Percentiles rank a stretch among this genome's conserved stretches.
These are phyloP conservation scores for mouse (Mus musculus) DNA, from an alignment of 2,113 vertebrate genomes.

Conservation along the genomic window DNA sequence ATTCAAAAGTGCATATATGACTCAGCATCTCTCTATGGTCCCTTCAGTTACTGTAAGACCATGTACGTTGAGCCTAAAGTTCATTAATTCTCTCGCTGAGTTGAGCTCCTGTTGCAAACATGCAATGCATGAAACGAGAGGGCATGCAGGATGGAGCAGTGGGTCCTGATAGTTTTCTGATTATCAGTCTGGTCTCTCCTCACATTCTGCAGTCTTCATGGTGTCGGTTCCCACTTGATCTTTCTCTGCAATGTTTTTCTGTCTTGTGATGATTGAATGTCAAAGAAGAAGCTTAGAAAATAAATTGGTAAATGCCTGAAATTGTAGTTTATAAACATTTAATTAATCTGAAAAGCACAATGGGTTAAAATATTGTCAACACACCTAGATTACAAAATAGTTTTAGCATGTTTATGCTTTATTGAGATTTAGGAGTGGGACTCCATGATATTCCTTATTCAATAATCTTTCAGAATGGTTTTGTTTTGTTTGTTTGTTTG, in stretches of 20 bases:
- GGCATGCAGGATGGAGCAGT: not conserved
- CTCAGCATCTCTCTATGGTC: not conserved
- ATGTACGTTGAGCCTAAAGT: too few species aligned
- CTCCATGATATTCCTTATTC: constrained; percentile 6
- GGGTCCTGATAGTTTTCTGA: not conserved
- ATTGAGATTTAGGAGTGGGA: not conserved
- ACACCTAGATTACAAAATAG: constrained; percentile 1
- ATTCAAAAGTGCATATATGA: not conserved
- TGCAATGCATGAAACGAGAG: not conserved
- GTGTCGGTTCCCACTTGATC: not conserved
- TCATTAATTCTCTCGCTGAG: not conserved
- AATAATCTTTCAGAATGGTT: not conserved
- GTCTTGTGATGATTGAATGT: constrained; percentile 27
- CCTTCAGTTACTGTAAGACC: not conserved
- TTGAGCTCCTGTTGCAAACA: not conserved
- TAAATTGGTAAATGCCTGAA: constrained; percentile 1
- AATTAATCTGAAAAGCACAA: constrained; percentile 15
- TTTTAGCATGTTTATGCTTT: constrained; percentile 3
- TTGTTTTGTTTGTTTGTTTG: not conserved
- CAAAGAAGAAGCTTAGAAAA: constrained; percentile 36
- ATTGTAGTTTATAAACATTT: constrained; percentile 43
- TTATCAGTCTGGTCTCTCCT: not conserved
- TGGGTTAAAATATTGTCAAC: not conserved
- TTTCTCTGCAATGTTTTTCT: constrained; percentile 32
- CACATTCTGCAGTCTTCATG: not conserved